Percentiles rank a stretch among this genome's conserved stretches.
Evolutionary conservation across 2,888 invertebrate species (phyloP).

Genomic region (Panorpa germanica): DNA sequence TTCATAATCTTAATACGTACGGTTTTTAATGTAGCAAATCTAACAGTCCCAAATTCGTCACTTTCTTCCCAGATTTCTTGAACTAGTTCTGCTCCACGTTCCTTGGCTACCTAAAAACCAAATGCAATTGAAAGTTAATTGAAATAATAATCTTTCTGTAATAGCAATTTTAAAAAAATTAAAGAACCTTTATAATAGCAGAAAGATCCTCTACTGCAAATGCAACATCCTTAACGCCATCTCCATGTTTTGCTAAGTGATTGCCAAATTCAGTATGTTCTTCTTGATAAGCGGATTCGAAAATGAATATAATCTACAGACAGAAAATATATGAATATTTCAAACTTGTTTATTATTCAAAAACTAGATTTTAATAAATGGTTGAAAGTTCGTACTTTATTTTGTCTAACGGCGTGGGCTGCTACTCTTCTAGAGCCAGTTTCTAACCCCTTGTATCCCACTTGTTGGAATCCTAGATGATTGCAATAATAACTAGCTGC

Average conservation of each 20-base stretch:
- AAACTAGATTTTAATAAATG: too few relatives aligned
- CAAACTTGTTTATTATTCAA: too few relatives aligned
- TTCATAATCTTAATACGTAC: slow-evolving; percentile 29
- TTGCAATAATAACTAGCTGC: slow-evolving; percentile 87
- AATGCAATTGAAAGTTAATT: slow-evolving; percentile 8
- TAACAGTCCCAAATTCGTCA: slow-evolving; percentile 67
- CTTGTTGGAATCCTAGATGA: slow-evolving; percentile 80
- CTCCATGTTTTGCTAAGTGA: slow-evolving; percentile 80
- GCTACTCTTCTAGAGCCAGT: slow-evolving; percentile 74
- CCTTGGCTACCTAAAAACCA: slow-evolving; percentile 45
- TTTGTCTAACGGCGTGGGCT: slow-evolving; percentile 76
- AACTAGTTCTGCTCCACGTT: slow-evolving; percentile 72
- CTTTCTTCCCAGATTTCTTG: slow-evolving; percentile 76
- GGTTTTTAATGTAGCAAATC: slow-evolving; percentile 78
- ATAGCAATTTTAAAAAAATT: slow-evolving; percentile 3
- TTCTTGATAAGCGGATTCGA: slow-evolving; percentile 78
- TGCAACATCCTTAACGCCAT: slow-evolving; percentile 91
- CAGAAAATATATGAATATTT: slow-evolving; percentile 7
- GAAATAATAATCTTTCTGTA: background rate
- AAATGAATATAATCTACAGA: slow-evolving; percentile 71
- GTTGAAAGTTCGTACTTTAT: slow-evolving; percentile 68
- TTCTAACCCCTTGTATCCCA: slow-evolving; percentile 88
- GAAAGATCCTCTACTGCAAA: slow-evolving; percentile 90
- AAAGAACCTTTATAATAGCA: slow-evolving; percentile 49
- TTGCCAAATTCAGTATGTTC: slow-evolving; percentile 52